Conservation (phyloP, 1,140 invertebrate species). For the Grapholita molesta region DNA sequence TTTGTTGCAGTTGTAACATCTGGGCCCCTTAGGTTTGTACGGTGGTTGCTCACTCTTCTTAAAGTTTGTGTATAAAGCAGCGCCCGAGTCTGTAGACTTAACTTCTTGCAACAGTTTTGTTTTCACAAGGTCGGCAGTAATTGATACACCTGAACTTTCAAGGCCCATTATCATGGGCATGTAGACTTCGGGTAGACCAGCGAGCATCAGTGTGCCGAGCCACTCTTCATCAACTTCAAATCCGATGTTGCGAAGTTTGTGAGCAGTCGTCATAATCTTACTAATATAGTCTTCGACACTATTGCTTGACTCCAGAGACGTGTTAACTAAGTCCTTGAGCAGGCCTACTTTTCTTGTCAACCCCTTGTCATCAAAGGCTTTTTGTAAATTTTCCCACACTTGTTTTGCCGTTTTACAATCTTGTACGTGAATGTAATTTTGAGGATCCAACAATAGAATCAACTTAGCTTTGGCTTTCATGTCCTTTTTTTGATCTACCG, state of each 20-base stretch:
- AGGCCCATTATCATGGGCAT: background rate
- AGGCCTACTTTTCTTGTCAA: background rate
- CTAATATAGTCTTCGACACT: background rate
- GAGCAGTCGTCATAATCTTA: background rate
- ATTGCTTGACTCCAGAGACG: background rate
- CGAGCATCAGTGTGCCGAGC: background rate
- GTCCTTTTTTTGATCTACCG: constrained; percentile 18
- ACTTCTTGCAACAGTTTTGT: background rate
- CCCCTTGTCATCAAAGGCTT: background rate
- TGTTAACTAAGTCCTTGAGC: background rate
- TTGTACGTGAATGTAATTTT: background rate
- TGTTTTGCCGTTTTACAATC: constrained; percentile 15
- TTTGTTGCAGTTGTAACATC: constrained; percentile 38
- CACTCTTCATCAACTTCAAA: background rate
- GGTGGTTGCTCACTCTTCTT: constrained; percentile 6
- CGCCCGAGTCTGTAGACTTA: background rate
- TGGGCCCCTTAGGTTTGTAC: constrained; percentile 22
- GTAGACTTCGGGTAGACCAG: background rate
- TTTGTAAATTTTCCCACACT: constrained; percentile 40
- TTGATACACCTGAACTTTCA: background rate
- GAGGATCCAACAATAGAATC: background rate
- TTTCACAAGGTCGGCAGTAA: background rate
- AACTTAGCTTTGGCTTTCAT: constrained; percentile 21
- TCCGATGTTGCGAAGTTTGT: background rate
- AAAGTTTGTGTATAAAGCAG: constrained; percentile 20